A percentile compares a stretch with the other conserved stretches of the same genome.
phyloP scores from a whole-genome alignment of 2,113 vertebrate genomes.

The Istiophorus platypterus region DNA sequence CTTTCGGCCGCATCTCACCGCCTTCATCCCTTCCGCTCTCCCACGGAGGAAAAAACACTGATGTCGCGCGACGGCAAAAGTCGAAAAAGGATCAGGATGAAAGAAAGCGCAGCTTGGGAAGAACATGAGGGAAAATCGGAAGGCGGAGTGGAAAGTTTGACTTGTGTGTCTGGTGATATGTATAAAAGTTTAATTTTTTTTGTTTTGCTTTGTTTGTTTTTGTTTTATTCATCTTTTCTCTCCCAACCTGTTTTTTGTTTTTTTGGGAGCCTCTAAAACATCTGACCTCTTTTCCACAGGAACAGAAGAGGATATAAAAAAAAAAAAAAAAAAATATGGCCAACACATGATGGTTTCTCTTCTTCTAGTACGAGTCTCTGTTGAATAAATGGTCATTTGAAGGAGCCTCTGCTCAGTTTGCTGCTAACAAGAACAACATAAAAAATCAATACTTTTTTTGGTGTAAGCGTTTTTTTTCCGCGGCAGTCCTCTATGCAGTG shows the following conservation, averaged over 20 bases:
- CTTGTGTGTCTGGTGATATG: not conserved
- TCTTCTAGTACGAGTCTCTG: conserved; percentile 45
- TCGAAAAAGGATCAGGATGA: too few species aligned
- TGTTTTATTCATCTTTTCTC: not conserved
- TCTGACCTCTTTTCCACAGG: conserved; percentile 69
- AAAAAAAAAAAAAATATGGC: conserved; percentile 2
- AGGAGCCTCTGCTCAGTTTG: conserved; percentile 60
- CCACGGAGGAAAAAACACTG: too few species aligned
- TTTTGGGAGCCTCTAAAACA: conserved; percentile 29
- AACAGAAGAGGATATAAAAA: not conserved
- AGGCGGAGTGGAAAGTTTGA: not conserved
- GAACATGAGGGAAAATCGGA: not conserved
- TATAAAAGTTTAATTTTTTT: not conserved
- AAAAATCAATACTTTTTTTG: conserved; percentile 80
- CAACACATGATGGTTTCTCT: conserved; percentile 49
- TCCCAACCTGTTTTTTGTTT: conserved; percentile 25
- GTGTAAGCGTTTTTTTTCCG: conserved; percentile 77
- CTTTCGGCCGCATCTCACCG: too few species aligned
- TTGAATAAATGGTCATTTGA: conserved; percentile 72
- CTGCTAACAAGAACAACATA: conserved; percentile 74
- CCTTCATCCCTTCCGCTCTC: too few species aligned
- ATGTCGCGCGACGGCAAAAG: too few species aligned
- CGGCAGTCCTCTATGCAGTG: conserved; percentile 53
- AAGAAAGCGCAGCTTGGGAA: too few species aligned
- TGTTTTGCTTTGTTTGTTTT: too few species aligned